These are phyloP conservation scores for Eonycteris spelaea DNA, from an alignment of 2,113 vertebrate genomes.

Conservation along the genomic window DNA sequence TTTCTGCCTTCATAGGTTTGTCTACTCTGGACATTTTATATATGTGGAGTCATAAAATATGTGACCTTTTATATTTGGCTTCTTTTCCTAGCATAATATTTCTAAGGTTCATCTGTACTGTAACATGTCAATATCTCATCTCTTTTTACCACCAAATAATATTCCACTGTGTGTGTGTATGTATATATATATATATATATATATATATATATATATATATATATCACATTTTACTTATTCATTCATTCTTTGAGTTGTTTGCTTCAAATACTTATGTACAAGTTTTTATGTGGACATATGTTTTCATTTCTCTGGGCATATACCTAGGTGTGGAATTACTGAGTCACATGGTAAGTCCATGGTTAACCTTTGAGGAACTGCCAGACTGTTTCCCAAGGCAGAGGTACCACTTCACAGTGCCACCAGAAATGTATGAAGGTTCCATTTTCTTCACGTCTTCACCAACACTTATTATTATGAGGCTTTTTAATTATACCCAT, in stretches of 20 bases:
- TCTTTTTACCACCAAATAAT: not conserved
- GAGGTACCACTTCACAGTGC: not conserved
- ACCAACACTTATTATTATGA: not conserved
- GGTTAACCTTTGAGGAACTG: not conserved
- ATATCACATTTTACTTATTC: not conserved
- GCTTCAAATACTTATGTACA: not conserved
- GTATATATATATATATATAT: too few species aligned
- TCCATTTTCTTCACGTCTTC: not conserved
- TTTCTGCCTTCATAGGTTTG: not conserved
- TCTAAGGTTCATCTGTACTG: not conserved
- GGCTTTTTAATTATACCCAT: not conserved
- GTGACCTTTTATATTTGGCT: not conserved
- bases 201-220: too few species aligned
- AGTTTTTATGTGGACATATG: not conserved
- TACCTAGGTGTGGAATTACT: not conserved
- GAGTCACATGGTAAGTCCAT: not conserved
- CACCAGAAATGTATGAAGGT: not conserved
- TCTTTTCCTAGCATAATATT: not conserved
- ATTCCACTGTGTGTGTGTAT: too few species aligned
- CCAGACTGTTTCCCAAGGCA: not conserved
- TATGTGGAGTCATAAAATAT: fast-evolving
- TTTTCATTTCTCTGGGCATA: not conserved
- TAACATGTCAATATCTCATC: fast-evolving
- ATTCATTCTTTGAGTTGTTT: not conserved
- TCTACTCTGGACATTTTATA: not conserved